These are phyloP conservation scores for Astyanax mexicanus DNA, from an alignment of 2,797 vertebrate genomes.

Conservation along the genomic window DNA sequence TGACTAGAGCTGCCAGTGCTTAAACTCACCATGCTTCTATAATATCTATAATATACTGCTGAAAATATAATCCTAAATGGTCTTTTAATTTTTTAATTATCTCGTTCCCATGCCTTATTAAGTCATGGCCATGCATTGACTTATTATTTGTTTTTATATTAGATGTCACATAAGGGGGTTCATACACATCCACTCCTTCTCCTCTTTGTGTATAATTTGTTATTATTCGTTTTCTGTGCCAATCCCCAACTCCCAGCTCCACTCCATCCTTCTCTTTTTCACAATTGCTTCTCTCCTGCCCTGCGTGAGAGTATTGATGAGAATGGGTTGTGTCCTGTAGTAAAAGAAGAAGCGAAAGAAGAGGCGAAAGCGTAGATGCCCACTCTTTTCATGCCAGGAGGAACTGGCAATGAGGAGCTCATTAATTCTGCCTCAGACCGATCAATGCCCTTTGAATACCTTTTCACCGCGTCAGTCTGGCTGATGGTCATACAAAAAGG, in stretches of 20 bases:
- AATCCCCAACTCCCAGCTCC: neutral
- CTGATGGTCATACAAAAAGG: neutral
- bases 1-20: no score
- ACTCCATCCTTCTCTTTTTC: neutral
- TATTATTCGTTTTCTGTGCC: constrained; percentile 46
- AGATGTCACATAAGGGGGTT: no score
- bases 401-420: neutral
- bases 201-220: constrained; percentile 39
- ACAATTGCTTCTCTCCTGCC: constrained; percentile 16
- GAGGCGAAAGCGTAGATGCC: neutral
- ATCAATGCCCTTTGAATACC: constrained; percentile 26
- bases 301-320: constrained; percentile 64
- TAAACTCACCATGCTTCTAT: no score
- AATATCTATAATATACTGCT: no score
- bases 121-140: no score
- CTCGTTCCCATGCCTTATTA: no score
- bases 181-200: no score
- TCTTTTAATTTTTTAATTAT: no score
- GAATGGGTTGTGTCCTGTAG: constrained; percentile 73
- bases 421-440: constrained; percentile 17
- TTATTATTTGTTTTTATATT: no score
- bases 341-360: constrained; percentile 42
- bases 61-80: no score
- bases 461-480: neutral
- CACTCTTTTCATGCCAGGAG: neutral